These are phyloP conservation scores for Xestoiulus laeticollis DNA, from an alignment of 2,888 invertebrate genomes.

Conservation along the genomic window DNA sequence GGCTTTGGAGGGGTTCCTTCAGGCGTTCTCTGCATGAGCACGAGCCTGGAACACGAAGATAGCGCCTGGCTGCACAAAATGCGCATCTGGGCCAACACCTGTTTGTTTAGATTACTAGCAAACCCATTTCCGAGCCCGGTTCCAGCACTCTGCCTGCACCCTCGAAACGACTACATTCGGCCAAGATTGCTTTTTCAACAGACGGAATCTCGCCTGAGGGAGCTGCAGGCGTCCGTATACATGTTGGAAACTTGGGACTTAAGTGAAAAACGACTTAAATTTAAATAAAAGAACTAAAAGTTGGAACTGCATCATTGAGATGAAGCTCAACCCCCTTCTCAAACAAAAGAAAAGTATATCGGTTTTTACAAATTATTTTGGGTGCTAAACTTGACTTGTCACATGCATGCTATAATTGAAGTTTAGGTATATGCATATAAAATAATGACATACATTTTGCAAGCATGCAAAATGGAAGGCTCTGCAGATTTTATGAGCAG, in stretches of 20 bases:
- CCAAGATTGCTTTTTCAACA: slow-evolving; percentile 5
- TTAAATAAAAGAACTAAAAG: too few relatives aligned
- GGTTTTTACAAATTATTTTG: too few relatives aligned
- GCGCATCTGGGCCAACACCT: background rate
- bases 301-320: too few relatives aligned
- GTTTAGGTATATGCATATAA: too few relatives aligned
- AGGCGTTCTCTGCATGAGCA: background rate
- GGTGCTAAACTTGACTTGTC: too few relatives aligned
- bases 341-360: too few relatives aligned
- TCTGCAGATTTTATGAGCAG: too few relatives aligned
- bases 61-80: slow-evolving; percentile 12
- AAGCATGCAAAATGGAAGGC: too few relatives aligned
- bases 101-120: background rate
- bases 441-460: too few relatives aligned
- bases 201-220: background rate
- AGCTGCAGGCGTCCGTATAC: background rate
- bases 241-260: background rate
- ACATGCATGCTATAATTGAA: too few relatives aligned
- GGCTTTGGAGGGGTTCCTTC: background rate
- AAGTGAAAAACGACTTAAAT: background rate
- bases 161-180: background rate
- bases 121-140: background rate
- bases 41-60: slow-evolving; percentile 11
- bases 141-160: background rate
- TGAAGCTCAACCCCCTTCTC: too few relatives aligned